A percentile compares a stretch with the other conserved stretches of the same genome.
Evolutionary conservation across 30 jellyfish, hydroid and myxozoan species (phyloP).

Genomic region (Aurelia aurita): DNA sequence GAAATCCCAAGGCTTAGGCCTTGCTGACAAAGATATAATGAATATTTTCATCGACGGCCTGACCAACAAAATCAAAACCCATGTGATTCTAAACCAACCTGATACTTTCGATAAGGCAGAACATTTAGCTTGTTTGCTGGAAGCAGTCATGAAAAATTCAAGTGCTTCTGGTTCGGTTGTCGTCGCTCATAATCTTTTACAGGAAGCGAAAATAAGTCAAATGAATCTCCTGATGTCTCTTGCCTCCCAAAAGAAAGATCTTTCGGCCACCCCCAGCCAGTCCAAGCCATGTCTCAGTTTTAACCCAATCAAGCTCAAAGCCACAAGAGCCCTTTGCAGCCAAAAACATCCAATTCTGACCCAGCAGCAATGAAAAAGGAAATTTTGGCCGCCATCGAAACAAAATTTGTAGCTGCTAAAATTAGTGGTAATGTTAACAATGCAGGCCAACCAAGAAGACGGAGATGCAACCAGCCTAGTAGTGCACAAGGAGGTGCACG

Average conservation of each 20-base stretch:
- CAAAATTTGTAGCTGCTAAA: too few species aligned
- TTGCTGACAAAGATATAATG: slow-evolving; percentile 45
- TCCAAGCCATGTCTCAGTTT: not conserved
- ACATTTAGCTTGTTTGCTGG: slow-evolving; percentile 31
- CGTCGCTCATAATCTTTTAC: not conserved
- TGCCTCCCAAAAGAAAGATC: slow-evolving; percentile 7
- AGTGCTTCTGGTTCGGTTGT: slow-evolving; percentile 2
- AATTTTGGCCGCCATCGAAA: too few species aligned
- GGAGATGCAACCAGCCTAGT: too few species aligned
- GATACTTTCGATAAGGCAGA: slow-evolving; percentile 25
- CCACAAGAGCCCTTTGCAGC: not conserved
- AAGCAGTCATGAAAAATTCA: slow-evolving; percentile 5
- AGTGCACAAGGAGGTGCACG: not conserved
- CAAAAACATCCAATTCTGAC: not conserved
- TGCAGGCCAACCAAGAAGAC: too few species aligned
- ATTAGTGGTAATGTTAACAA: too few species aligned
- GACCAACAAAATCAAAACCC: not conserved
- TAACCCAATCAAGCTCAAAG: too few species aligned
- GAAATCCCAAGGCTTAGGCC: slow-evolving; percentile 23
- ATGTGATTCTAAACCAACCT: slow-evolving; percentile 31
- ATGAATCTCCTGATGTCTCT: slow-evolving; percentile 1
- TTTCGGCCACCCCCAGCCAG: not conserved
- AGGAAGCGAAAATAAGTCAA: slow-evolving; percentile 17
- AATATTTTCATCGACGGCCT: slow-evolving; percentile 37
- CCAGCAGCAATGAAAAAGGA: not conserved